Base-by-base conservation (phyloP, 2,113 vertebrate genomes). In the Anseranas semipalmata region DNA sequence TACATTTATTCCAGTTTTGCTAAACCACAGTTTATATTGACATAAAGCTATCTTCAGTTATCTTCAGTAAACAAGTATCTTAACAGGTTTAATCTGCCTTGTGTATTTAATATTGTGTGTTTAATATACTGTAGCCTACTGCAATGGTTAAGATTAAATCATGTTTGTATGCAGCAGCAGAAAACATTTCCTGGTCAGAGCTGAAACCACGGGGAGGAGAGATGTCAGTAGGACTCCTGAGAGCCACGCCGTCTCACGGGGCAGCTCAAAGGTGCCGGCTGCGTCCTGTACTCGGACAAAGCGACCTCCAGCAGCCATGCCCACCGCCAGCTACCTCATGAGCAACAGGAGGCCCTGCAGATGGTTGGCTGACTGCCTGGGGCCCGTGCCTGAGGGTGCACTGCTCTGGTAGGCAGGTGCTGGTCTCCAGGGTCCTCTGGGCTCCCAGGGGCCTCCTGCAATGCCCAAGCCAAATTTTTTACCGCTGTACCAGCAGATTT, bases 111-210 rank as follows among this genome's bases (percentile, higher is more conserved):
- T 62, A 85, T 55, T 27, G 5, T 65, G 39, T 48, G 45, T 87
- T 82, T 87, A 91, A 56, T 63, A 86, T 41, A n/a, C 43, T 41
- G 5, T 16, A 72, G n/a, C 9, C 39, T 70, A 17, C 32, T 71
- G 60, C 27, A 77, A 27, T 13, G 35, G 32, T 30, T 59, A 22
- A 59, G 63, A 74, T 74, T 66, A 92, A 83, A 84, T 71, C 43
- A n/a, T 1, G 0, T 50, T 68, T 91, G 24, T 24, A 43, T 0
- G 0, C 73, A 72, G 52, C 32, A 65, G 27, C 13, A 75, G 70
- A 33, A 87, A 46, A 48, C 1, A 0, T 43, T 78, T 82, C 30
- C 39, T 75, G 33, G 33, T 30, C 59, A 39, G 15, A 73, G 27
- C 28, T 1, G 0, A 95, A 92, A 33, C n/a, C 41, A 9, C 11